Base-by-base conservation (phyloP, 1,140 invertebrate species). In the Aphelenchoides besseyi region DNA sequence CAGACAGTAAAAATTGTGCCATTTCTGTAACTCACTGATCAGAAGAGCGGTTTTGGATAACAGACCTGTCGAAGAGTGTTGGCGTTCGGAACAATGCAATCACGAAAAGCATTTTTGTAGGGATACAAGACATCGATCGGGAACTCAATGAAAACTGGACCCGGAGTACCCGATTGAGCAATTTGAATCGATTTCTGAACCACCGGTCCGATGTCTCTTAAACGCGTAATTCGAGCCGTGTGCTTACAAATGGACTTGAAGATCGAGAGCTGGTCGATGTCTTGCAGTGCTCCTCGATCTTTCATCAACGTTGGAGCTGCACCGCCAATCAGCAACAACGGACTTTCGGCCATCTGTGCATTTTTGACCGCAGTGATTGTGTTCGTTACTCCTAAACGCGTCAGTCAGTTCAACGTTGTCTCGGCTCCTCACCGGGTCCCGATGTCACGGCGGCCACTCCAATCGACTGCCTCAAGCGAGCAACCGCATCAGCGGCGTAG, bases 331-430 rank as follows among this genome's bases (percentile, higher is more conserved):
- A 90, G 75, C 29, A 90, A 74, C 1, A 90, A 72, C 2, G 89
- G 89, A 26, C 88, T 89, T 81, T 90, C 89, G 1, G 89, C 90
- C 89, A 90, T 89, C 82, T 90, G 89, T 3, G 89, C 89, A 87
- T 90, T 90, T 78, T 90, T 90, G 0, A 90, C 85, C 48, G 89
- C 90, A 29, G 89, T 90, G 28, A 90, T 85, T 23, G 89, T 89
- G 79, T 90, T 90, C 2, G 89, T 90, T 0, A 89, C 71, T 41
- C 88, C 88, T 86, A 73, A 64, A 79, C n/a, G n/a, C n/a, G n/a
- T n/a, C n/a, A n/a, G n/a, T n/a, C n/a, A n/a, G n/a, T n/a, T n/a
- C n/a, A n/a, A n/a, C n/a, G n/a, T n/a, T n/a, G n/a, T n/a, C n/a
- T n/a, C n/a, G n/a, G n/a, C n/a, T n/a, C n/a, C n/a, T n/a, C 71